Base-by-base conservation (phyloP, 1,140 invertebrate genomes). In the Dreissena polymorpha region DNA sequence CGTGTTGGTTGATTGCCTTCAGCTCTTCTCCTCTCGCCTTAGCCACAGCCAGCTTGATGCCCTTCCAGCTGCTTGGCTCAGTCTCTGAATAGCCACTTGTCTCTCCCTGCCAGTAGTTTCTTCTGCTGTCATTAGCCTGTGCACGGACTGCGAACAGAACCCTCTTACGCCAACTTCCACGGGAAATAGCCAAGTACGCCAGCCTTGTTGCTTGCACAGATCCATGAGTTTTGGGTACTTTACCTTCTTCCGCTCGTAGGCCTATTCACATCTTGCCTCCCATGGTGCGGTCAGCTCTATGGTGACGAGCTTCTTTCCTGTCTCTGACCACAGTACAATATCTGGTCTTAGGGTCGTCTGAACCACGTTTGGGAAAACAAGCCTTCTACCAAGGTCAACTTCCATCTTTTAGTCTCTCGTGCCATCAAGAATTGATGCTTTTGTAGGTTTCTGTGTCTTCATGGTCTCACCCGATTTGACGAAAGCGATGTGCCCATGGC, bases 141-240 rank as follows among this genome's bases (percentile, higher is more conserved):
- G 29, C 1, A 77, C 74, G 13, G 74, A 77, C 13, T 67, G 74
- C 2, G 18, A 63, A 63, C 23, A 63, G 23, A 63, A 63, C 18
- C 23, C 60, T 67, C 64, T 67, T 3, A 3, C 49, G 57, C 75
- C 75, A 21, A 65, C 64, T 55, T 77, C 64, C 16, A 67, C n/a
- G 75, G 75, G 63, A 68, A 68, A 18, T 49, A 25, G 14, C 39
- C 39, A 39, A 39, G 39, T 5, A 39, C 39, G 39, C 39, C 39
- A 39, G 39, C 39, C 39, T 39, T 39, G 39, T 39, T 39, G 39
- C n/a, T 27, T 77, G 63, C 75, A 77, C 14, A 2, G 18, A 16
- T 65, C 27, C 21, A 77, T 18, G 39, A 67, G 75, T 29, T 77
- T 57, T 29, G 64, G 51, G 57, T 79, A 79, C n/a, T 79, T 79